Conservation (phyloP, 2,888 invertebrate genomes). For the Heliconius cydno region DNA sequence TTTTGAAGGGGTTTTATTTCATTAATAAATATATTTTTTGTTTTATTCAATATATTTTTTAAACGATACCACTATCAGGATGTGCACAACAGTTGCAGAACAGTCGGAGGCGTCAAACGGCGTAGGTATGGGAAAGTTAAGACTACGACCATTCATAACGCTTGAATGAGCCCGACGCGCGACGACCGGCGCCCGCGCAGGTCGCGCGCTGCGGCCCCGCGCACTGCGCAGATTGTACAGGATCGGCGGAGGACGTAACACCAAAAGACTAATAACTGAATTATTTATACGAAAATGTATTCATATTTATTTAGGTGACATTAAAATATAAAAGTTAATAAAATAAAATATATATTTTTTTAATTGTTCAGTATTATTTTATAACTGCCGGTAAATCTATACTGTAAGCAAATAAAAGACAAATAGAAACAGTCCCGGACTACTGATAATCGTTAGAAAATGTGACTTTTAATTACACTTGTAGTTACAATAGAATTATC, state of each 20-base stretch:
- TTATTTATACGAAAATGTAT: background rate
- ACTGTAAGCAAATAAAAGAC: background rate
- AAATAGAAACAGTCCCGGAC: background rate
- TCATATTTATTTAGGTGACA: background rate
- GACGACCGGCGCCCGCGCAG: constrained; percentile 62
- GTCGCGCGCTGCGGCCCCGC: constrained; percentile 27
- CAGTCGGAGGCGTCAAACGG: constrained; percentile 60
- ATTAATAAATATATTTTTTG: no score
- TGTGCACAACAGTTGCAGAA: background rate
- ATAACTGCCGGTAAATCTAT: background rate
- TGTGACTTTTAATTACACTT: constrained; percentile 3
- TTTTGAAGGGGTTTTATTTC: background rate
- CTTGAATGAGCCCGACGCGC: constrained; percentile 77
- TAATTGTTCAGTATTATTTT: no score
- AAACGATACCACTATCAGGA: background rate
- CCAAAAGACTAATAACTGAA: background rate
- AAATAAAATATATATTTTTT: no score
- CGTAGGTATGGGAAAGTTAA: constrained; percentile 74
- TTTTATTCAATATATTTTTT: no score
- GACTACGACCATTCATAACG: constrained; percentile 79
- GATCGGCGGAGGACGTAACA: background rate
- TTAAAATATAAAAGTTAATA: background rate
- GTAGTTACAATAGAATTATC: constrained; percentile 24
- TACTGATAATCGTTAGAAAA: constrained; percentile 7
- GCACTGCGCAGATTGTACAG: constrained; percentile 31